Evolutionary conservation across 2,888 invertebrate species (phyloP).

Genomic region (Erannis defoliaria): DNA sequence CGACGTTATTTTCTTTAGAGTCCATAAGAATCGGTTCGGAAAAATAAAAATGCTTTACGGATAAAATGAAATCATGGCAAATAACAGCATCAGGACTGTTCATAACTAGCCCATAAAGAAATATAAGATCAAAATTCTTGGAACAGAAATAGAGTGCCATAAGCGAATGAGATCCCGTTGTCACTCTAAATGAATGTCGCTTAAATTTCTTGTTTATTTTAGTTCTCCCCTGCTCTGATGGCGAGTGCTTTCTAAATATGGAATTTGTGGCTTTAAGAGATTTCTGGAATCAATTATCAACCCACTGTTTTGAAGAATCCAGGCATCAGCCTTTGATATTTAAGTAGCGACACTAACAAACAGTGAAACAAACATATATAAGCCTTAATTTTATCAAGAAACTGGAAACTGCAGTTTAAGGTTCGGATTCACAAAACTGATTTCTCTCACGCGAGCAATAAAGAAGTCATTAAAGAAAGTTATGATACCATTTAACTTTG

Average conservation of each 20-base stretch:
- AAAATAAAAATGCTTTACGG: background rate
- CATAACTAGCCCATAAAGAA: constrained; percentile 30
- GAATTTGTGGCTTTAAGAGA: constrained; percentile 57
- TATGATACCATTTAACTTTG: constrained; percentile 35
- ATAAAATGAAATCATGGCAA: constrained; percentile 10
- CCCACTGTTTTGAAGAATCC: constrained; percentile 19
- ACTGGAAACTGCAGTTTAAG: constrained; percentile 9
- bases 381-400: constrained; percentile 1
- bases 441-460: constrained; percentile 33
- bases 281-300: constrained; percentile 52
- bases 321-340: constrained; percentile 29
- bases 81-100: constrained; percentile 25
- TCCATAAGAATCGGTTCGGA: background rate
- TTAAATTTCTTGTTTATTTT: constrained; percentile 81
- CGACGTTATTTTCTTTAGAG: background rate
- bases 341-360: background rate
- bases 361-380: constrained; percentile 9
- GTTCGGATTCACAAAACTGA: constrained; percentile 22
- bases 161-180: constrained; percentile 73
- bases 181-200: constrained; percentile 79
- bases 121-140: constrained; percentile 20
- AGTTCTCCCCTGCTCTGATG: constrained; percentile 61
- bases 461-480: constrained; percentile 39
- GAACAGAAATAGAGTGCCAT: constrained; percentile 65
- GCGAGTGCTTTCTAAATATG: constrained; percentile 63